Evolutionary conservation across 2,113 vertebrate species (phyloP).

Genomic region (Synodontis membranacea): DNA sequence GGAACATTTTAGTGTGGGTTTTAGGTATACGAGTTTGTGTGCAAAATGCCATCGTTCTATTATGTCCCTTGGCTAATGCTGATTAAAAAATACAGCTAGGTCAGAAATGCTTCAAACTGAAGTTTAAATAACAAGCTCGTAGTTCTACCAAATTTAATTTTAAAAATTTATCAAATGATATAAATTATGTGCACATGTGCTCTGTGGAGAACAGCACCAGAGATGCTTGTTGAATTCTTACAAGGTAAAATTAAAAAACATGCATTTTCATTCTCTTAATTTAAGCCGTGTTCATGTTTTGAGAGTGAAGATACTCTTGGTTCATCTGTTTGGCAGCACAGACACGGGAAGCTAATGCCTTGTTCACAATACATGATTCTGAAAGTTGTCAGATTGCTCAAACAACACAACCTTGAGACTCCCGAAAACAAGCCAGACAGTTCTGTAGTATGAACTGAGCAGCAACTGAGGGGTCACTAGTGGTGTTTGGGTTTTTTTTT

Average conservation of each 20-base stretch:
- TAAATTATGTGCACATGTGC: neutral
- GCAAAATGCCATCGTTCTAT: neutral
- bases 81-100: too few species aligned
- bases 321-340: neutral
- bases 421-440: too few species aligned
- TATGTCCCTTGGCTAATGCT: neutral
- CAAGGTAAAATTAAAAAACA: neutral
- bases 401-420: too few species aligned
- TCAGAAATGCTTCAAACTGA: too few species aligned
- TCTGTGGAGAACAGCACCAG: neutral
- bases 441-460: too few species aligned
- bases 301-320: neutral
- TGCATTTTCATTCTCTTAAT: neutral
- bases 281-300: neutral
- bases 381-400: too few species aligned
- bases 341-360: neutral
- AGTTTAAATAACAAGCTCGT: too few species aligned
- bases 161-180: too few species aligned
- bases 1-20: neutral
- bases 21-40: neutral
- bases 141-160: too few species aligned
- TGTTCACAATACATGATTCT: too few species aligned
- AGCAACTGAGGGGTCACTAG: too few species aligned
- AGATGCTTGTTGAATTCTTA: neutral
- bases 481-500: too few species aligned